Percentiles rank a stretch among this genome's conserved stretches.
These are phyloP conservation scores for Phylloscopus trochilus DNA, from an alignment of 2,113 vertebrate genomes.

Conservation along the genomic window DNA sequence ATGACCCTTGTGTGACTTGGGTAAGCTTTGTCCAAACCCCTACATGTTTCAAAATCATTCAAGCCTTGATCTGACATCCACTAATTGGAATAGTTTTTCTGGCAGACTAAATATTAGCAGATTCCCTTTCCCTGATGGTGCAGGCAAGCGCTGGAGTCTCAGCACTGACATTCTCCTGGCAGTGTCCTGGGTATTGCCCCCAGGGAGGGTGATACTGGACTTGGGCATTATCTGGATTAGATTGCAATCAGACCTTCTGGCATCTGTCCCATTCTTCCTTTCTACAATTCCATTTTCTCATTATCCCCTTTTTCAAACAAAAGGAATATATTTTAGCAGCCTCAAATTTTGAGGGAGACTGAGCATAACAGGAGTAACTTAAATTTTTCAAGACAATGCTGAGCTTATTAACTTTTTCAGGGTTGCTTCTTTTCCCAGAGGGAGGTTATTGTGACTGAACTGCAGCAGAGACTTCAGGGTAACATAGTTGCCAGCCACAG, in stretches of 20 bases:
- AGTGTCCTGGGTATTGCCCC: background rate
- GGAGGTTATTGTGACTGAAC: background rate
- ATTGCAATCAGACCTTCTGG: conserved; percentile 26
- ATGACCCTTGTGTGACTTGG: conserved; percentile 8
- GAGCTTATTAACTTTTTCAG: background rate
- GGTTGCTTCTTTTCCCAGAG: background rate
- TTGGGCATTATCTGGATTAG: conserved; percentile 20
- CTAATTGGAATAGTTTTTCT: conserved; percentile 41
- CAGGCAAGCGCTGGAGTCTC: background rate
- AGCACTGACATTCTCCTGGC: conserved; percentile 44
- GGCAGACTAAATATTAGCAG: conserved; percentile 68
- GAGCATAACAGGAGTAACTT: background rate
- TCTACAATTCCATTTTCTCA: background rate
- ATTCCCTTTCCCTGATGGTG: conserved; percentile 6
- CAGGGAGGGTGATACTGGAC: background rate
- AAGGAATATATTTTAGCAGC: background rate
- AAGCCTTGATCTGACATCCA: conserved; percentile 43
- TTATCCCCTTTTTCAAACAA: background rate
- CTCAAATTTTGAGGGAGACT: background rate
- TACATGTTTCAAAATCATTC: background rate
- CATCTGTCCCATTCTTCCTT: background rate
- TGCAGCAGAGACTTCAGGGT: background rate
- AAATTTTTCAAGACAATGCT: background rate
- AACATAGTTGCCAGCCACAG: background rate
- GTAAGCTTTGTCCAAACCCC: background rate